A percentile compares a stretch with the other conserved stretches of the same genome.
Evolutionary conservation across 2,113 vertebrate species (phyloP).

Genomic region (Scomber colias): DNA sequence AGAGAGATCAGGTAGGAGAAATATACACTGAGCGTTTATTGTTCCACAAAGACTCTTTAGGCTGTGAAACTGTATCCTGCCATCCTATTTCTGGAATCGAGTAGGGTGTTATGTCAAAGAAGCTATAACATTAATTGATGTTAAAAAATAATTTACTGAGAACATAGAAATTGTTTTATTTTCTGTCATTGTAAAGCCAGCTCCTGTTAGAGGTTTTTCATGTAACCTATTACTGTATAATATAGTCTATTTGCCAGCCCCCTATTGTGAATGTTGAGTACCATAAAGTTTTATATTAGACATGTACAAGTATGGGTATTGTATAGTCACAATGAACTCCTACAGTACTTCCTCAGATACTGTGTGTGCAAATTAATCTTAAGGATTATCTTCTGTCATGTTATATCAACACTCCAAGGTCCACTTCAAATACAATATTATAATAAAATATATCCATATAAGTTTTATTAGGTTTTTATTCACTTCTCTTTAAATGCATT

Average conservation of each 20-base stretch:
- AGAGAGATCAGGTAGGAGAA: neutral
- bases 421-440: neutral
- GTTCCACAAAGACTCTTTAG: conserved; percentile 28
- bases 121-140: neutral
- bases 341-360: too few species aligned
- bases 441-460: neutral
- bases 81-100: conserved; percentile 2
- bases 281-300: too few species aligned
- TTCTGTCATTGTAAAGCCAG: too few species aligned
- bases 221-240: neutral
- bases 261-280: too few species aligned
- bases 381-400: too few species aligned
- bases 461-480: conserved; percentile 29
- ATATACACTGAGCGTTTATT: neutral
- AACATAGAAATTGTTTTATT: neutral
- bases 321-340: neutral
- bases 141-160: neutral
- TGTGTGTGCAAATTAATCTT: too few species aligned
- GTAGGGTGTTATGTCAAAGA: neutral
- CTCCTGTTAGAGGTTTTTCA: neutral
- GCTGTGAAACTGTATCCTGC: conserved; percentile 14
- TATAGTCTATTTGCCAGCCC: too few species aligned
- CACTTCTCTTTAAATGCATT: neutral
- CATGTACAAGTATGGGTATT: neutral
- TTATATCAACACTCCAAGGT: too few species aligned